Evolutionary conservation across 2,888 invertebrate genomes (phyloP), one percentile per base, ranked within the genome.

Genomic region (Drosophila mayaguana): DNA sequence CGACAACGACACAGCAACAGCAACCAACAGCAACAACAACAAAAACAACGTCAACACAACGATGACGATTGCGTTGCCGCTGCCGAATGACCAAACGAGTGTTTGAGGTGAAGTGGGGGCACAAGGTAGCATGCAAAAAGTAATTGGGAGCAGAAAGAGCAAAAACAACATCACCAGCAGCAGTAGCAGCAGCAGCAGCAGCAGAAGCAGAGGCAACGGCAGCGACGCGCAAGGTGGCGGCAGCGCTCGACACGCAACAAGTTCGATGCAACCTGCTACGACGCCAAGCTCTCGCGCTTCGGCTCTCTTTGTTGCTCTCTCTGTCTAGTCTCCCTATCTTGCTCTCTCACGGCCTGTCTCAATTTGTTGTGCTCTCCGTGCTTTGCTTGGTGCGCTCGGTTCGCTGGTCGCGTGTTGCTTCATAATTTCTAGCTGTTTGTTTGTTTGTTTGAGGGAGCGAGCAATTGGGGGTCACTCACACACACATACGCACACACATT

Each of bases 61-160:
- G 81, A 81, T 82, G 83, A 83, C 83, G 80, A 79, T 85, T 82
- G 80, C 84, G 81, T 63, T 83, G 73, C 63, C 83, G 75, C 66
- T 78, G 78, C 63, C 80, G 71, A 68, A 78, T 88, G 89, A 81
- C 85, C 82, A 87, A 50, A 55, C 45, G 72, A 60, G 62, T 68
- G 86, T 76, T 74, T 75, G 80, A 75, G 83, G 82, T 89, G 83
- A 85, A 88, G 83, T 88, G 88, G 86, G 89, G 83, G 90, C 83
- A 85, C 85, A 89, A 83, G 88, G 83, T 89, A 83, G 88, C 90
- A 83, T 83, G 83, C 90, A 89, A 85, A 90, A 90, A 90, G 90
- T 90, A 88, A 88, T 90, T 88, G 88, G 88, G 91, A 88, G 90
- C 88, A 88, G 90, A 85, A 89, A 83, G 83, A 83, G 83, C 90